Percentiles rank a stretch among this genome's conserved stretches.
Evolutionary conservation across 2,113 vertebrate genomes (phyloP).

Genomic region (Xiphophorus maculatus): DNA sequence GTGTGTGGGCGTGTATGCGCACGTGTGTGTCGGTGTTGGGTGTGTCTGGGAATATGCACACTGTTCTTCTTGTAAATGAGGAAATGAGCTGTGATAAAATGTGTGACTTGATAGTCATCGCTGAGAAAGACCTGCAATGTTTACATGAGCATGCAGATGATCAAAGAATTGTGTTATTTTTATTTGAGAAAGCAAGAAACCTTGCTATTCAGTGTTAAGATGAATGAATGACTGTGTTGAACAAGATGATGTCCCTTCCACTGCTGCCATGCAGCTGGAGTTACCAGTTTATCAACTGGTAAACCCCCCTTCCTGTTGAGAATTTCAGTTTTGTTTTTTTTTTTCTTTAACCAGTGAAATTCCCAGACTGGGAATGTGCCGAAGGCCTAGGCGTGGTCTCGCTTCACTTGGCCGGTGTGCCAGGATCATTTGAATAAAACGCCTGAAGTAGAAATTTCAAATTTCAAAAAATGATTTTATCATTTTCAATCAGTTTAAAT

Average conservation of each 20-base stretch:
- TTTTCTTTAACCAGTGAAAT: neutral
- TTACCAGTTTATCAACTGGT: neutral
- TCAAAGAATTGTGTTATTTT: neutral
- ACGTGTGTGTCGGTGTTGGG: neutral
- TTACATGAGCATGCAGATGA: neutral
- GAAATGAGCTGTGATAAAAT: neutral
- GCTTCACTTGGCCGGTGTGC: neutral
- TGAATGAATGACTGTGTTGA: neutral
- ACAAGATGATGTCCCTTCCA: neutral
- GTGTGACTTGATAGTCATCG: neutral
- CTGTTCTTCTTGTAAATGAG: neutral
- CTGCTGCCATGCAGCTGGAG: neutral
- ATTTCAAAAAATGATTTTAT: neutral
- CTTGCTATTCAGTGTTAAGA: neutral
- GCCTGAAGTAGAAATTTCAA: neutral
- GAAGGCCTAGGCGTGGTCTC: conserved; percentile 25
- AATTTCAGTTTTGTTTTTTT: neutral
- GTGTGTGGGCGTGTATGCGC: neutral
- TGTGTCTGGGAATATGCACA: conserved; percentile 11
- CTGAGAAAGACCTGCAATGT: neutral
- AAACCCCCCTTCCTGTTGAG: neutral
- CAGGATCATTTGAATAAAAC: neutral
- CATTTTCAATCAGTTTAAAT: too few species aligned
- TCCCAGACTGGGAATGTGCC: neutral
- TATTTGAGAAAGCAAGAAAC: neutral